Evolutionary conservation across 2,113 vertebrate genomes (phyloP).

Genomic region (Carettochelys insculpta): DNA sequence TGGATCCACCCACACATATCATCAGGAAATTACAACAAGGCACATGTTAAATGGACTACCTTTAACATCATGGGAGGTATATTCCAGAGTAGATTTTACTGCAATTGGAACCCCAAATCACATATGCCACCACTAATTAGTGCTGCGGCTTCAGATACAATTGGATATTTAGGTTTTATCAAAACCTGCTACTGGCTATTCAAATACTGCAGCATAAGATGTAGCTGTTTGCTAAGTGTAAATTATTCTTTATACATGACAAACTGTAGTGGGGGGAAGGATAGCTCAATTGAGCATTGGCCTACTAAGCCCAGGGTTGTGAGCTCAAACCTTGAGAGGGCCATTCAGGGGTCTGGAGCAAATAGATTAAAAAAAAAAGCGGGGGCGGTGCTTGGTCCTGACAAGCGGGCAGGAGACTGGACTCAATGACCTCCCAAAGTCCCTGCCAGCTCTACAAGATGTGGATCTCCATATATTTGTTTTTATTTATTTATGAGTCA

Average conservation of each 20-base stretch:
- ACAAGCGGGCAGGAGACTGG: too few relatives aligned
- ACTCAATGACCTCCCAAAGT: too few relatives aligned
- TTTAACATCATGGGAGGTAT: neutral
- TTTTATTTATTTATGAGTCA: too few relatives aligned
- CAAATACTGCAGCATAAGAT: neutral
- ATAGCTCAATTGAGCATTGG: too few relatives aligned
- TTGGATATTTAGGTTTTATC: neutral
- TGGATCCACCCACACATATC: neutral
- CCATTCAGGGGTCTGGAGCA: too few relatives aligned
- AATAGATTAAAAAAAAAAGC: too few relatives aligned
- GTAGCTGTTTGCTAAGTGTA: neutral
- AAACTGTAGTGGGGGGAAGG: too few relatives aligned
- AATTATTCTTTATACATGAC: neutral
- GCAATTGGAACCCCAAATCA: neutral
- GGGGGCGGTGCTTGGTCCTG: too few relatives aligned
- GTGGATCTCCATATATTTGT: too few relatives aligned
- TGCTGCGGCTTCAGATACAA: neutral
- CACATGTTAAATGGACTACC: neutral
- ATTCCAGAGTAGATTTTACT: neutral
- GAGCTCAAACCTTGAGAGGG: too few relatives aligned
- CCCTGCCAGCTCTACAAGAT: too few relatives aligned
- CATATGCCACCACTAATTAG: neutral
- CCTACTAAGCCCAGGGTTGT: too few relatives aligned
- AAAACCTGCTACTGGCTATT: neutral
- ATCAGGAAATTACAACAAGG: neutral